Evolutionary conservation across 2,888 invertebrate genomes (phyloP).

Genomic region (Tipula lateralis): DNA sequence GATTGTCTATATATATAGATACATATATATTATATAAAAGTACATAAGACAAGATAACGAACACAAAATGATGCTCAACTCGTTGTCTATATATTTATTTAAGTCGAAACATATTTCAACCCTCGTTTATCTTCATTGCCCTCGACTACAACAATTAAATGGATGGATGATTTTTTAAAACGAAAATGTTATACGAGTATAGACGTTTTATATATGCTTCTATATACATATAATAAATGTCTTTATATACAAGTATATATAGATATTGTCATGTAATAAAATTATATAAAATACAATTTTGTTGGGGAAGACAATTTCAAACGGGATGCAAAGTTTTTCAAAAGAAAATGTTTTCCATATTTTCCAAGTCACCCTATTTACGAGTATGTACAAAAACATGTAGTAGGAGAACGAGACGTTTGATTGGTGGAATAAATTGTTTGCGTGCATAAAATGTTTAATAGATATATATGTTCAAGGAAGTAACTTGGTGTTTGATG

Average conservation of each 20-base stretch:
- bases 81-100: conserved; percentile 27
- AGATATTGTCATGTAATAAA: neutral
- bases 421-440: neutral
- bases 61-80: neutral
- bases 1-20: neutral
- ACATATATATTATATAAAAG: neutral
- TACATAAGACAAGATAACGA: neutral
- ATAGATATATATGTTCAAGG: too few species aligned
- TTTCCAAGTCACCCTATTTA: neutral
- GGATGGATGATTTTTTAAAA: conserved; percentile 32
- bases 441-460: too few species aligned
- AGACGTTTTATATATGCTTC: neutral
- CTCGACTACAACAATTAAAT: conserved; percentile 33
- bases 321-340: neutral
- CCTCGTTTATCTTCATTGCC: conserved; percentile 36
- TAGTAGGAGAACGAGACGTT: neutral
- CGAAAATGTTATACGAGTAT: neutral
- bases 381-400: neutral
- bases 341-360: neutral
- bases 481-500: neutral
- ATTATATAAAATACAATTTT: neutral
- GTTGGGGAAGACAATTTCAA: neutral
- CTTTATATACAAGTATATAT: neutral
- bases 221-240: neutral
- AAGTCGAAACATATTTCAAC: conserved; percentile 35